These are phyloP conservation scores for Ellobium chinense DNA, from an alignment of 2,888 invertebrate species.

Conservation along the genomic window DNA sequence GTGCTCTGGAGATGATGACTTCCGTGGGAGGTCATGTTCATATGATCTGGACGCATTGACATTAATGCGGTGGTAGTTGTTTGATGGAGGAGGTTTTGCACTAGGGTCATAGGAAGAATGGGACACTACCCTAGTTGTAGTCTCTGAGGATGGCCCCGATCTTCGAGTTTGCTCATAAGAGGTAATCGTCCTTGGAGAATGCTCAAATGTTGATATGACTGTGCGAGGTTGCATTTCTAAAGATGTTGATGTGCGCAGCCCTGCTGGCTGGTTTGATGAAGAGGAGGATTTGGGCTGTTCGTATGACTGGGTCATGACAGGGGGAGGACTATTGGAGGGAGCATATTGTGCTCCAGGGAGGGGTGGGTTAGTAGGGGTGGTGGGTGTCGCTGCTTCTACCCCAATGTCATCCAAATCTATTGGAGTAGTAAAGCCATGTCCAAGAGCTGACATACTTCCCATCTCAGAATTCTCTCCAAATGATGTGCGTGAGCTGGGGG, in stretches of 20 bases:
- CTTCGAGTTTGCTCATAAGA: conserved; percentile 10
- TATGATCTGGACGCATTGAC: conserved; percentile 11
- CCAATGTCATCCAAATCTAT: conserved; percentile 41
- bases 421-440: conserved; percentile 48
- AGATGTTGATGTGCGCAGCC: conserved; percentile 12
- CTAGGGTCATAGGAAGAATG: not conserved
- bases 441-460: conserved; percentile 57
- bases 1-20: not conserved
- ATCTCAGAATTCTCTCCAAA: conserved; percentile 72
- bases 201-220: conserved; percentile 2
- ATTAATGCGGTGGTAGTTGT: not conserved
- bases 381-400: conserved; percentile 35
- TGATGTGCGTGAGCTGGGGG: conserved; percentile 75
- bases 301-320: conserved; percentile 26
- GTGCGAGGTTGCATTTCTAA: conserved; percentile 32
- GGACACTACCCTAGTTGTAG: not conserved
- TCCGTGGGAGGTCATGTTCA: not conserved
- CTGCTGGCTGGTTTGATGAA: not conserved
- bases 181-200: not conserved
- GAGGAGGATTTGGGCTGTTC: conserved; percentile 1
- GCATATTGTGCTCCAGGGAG: conserved; percentile 1
- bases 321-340: conserved; percentile 2
- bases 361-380: conserved; percentile 43
- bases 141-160: not conserved
- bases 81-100: not conserved